Percentiles rank a stretch among this genome's conserved stretches.
These are phyloP conservation scores for Syngnathus scovelli DNA, from an alignment of 2,113 vertebrate species.

Conservation along the genomic window DNA sequence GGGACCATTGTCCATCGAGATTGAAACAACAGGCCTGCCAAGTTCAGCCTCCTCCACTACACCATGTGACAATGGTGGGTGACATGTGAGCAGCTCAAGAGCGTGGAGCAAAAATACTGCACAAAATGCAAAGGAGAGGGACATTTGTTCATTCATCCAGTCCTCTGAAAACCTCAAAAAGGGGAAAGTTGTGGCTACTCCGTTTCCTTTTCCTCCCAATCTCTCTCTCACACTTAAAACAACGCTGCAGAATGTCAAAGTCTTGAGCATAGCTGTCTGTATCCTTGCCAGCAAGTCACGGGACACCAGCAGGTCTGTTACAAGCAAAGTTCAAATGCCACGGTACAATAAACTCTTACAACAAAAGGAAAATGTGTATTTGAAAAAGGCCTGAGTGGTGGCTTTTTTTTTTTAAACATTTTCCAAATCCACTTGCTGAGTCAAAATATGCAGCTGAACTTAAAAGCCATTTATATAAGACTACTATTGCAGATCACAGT, in stretches of 20 bases:
- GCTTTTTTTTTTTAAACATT: neutral
- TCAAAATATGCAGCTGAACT: neutral
- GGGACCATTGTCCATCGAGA: conserved; percentile 67
- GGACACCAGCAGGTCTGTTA: conserved; percentile 57
- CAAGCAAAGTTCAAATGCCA: conserved; percentile 62
- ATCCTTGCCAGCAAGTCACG: conserved; percentile 58
- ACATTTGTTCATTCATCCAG: conserved; percentile 24
- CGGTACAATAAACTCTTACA: neutral
- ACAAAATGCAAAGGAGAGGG: conserved; percentile 26
- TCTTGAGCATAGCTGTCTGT: conserved; percentile 55
- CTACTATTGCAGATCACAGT: neutral
- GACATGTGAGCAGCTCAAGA: conserved; percentile 60
- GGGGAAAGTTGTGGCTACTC: conserved; percentile 34
- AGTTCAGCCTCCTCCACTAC: conserved; percentile 44
- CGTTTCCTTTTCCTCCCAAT: conserved; percentile 30
- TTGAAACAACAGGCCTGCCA: conserved; percentile 65
- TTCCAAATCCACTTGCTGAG: neutral
- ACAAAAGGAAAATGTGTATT: neutral
- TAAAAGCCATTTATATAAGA: neutral
- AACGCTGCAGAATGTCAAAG: conserved; percentile 46
- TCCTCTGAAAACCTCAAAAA: conserved; percentile 33
- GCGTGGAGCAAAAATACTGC: conserved; percentile 31
- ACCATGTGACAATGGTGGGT: conserved; percentile 46
- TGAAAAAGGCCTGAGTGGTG: neutral
- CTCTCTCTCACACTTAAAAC: conserved; percentile 20